Conservation (phyloP, 2,888 invertebrate genomes). For the Drosophila kambysellisi region DNA sequence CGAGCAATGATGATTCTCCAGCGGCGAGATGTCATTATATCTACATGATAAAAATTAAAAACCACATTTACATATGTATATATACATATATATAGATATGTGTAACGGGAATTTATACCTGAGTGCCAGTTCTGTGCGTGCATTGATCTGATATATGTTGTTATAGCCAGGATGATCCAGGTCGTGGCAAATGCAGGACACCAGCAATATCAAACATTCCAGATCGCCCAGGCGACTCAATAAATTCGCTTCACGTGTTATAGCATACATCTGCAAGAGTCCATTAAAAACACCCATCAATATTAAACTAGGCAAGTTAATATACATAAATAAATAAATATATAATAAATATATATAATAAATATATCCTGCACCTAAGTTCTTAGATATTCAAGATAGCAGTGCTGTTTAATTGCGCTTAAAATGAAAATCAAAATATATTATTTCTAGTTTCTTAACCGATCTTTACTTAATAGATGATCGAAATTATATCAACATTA, state of each 20-base stretch:
- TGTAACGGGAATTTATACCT: slow-evolving; percentile 84
- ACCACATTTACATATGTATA: neutral
- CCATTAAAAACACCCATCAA: neutral
- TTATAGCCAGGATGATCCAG: slow-evolving; percentile 92
- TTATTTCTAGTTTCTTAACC: neutral
- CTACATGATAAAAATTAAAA: slow-evolving; percentile 52
- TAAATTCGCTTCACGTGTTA: slow-evolving; percentile 90
- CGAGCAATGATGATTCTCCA: slow-evolving; percentile 95
- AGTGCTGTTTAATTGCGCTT: neutral
- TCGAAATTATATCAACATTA: neutral
- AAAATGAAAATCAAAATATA: neutral
- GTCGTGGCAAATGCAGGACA: slow-evolving; percentile 93
- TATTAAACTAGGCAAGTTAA: neutral
- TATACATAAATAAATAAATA: neutral
- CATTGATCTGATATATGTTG: slow-evolving; percentile 93
- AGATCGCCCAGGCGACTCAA: slow-evolving; percentile 89
- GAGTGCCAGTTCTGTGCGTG: slow-evolving; percentile 92
- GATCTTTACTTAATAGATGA: neutral
- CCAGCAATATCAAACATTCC: slow-evolving; percentile 91
- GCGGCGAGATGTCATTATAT: slow-evolving; percentile 94
- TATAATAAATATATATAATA: too few relatives aligned
- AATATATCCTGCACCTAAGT: neutral
- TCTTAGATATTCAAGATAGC: neutral
- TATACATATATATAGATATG: neutral
- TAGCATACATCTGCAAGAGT: slow-evolving; percentile 90